Conservation (phyloP, 2,888 invertebrate genomes). For the Torymus texanus region DNA sequence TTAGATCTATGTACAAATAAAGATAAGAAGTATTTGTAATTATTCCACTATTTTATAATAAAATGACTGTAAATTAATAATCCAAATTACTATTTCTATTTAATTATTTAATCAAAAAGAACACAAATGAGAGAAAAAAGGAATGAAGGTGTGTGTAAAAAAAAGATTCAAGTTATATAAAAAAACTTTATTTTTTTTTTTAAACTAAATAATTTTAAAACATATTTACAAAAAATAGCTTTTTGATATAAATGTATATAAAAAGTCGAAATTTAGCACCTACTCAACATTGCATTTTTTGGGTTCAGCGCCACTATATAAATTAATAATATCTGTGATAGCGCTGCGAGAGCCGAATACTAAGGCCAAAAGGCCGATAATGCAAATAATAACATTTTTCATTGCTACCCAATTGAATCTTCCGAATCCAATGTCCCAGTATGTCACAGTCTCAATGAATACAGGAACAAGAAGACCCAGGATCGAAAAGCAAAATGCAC, state of each 20-base stretch:
- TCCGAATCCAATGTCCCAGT: constrained; percentile 90
- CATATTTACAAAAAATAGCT: constrained; percentile 57
- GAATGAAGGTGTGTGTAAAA: too few species aligned
- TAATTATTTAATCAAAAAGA: neutral
- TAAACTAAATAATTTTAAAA: constrained; percentile 56
- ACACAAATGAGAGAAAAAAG: neutral
- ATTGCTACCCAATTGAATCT: constrained; percentile 83
- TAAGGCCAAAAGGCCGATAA: constrained; percentile 88
- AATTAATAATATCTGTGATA: constrained; percentile 78
- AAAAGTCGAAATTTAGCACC: constrained; percentile 51
- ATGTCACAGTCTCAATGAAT: constrained; percentile 89
- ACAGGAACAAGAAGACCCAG: constrained; percentile 92
- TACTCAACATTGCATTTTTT: constrained; percentile 40
- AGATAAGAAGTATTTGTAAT: neutral
- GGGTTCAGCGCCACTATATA: constrained; percentile 14
- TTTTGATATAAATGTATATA: constrained; percentile 52
- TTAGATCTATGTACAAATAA: constrained; percentile 12
- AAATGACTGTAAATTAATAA: neutral
- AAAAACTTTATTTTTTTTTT: constrained; percentile 53
- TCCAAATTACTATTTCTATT: neutral
- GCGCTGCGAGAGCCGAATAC: constrained; percentile 86
- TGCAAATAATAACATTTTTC: constrained; percentile 86
- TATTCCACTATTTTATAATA: constrained; percentile 30
- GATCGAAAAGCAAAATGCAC: constrained; percentile 94
- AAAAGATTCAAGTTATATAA: constrained; percentile 20